Conservation (phyloP, 2,888 invertebrate genomes). For the Xestia ashworthii region DNA sequence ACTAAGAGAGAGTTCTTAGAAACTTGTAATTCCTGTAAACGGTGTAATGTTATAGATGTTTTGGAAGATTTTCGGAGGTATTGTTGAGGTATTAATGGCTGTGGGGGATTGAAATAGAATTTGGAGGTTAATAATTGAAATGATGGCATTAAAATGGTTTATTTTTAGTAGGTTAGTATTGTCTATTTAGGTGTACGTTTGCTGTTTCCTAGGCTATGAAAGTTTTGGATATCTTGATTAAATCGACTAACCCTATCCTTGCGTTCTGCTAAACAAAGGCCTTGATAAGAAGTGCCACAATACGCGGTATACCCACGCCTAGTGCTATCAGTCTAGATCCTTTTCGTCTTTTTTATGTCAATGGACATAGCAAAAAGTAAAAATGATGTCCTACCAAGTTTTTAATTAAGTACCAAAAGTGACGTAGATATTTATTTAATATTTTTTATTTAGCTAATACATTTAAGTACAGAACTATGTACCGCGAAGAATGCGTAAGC, state of each 20-base stretch:
- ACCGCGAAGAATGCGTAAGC: background rate
- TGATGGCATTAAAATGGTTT: background rate
- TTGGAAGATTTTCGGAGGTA: slow-evolving; percentile 17
- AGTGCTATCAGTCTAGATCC: background rate
- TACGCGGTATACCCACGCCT: background rate
- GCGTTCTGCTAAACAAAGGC: background rate
- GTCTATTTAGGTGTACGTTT: background rate
- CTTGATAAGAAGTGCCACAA: background rate
- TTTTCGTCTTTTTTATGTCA: background rate
- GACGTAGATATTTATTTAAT: background rate
- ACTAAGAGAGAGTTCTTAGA: slow-evolving; percentile 56
- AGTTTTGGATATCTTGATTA: background rate
- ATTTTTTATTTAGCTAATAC: too few species aligned
- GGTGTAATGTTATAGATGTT: slow-evolving; percentile 34
- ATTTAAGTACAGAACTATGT: background rate
- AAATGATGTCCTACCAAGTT: background rate
- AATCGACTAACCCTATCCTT: background rate
- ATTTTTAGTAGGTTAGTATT: background rate
- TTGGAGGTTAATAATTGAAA: background rate
- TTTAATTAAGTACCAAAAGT: background rate
- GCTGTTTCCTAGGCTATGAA: background rate
- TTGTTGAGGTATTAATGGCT: slow-evolving; percentile 28
- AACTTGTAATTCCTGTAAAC: slow-evolving; percentile 62
- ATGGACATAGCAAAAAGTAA: background rate
- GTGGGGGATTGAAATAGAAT: slow-evolving; percentile 22